A percentile compares a stretch with the other conserved stretches of the same genome.
phyloP scores from a whole-genome alignment of 2,797 vertebrate genomes.

The Simalia tracyae region DNA sequence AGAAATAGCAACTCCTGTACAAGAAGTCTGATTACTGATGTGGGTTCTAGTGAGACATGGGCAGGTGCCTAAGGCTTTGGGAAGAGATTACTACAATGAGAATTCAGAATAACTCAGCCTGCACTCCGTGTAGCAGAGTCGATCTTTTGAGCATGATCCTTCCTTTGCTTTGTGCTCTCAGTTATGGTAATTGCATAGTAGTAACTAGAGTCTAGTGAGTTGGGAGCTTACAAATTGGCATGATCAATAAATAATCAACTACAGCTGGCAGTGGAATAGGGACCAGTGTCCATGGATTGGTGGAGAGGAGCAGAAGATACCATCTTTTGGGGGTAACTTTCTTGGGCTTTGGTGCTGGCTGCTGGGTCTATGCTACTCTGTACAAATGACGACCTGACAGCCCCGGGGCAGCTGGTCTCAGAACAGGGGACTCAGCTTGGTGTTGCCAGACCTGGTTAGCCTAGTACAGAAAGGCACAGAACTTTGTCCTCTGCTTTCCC shows the following conservation, averaged over 20 bases:
- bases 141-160: fast-evolving
- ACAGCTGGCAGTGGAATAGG: background rate
- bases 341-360: background rate
- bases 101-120: background rate
- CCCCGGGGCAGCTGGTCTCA: background rate
- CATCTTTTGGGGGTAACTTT: background rate
- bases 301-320: background rate
- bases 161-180: background rate
- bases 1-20: background rate
- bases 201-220: background rate
- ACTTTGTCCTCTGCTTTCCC: background rate
- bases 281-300: no score
- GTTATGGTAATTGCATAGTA: fast-evolving
- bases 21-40: background rate
- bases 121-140: background rate
- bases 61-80: background rate
- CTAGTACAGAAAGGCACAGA: background rate
- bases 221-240: no score
- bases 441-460: background rate
- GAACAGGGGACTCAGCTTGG: background rate
- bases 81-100: background rate
- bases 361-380: background rate
- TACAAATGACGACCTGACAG: background rate
- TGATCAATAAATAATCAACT: background rate
- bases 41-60: background rate